Evolutionary conservation across 2,113 vertebrate species (phyloP).

Genomic region (Phoenicopterus ruber): DNA sequence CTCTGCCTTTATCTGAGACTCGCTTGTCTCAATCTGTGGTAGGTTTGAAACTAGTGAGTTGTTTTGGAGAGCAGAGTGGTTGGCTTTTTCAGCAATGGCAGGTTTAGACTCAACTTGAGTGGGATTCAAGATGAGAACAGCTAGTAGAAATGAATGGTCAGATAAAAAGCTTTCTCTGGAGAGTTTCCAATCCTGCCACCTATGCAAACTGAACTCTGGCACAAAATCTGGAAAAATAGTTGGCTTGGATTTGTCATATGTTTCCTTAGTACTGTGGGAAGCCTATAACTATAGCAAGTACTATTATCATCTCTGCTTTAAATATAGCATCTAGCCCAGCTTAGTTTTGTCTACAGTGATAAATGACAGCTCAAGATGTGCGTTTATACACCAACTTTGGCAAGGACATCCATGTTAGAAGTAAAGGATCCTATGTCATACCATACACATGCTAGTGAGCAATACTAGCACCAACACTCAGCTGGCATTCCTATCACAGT

Average conservation of each 20-base stretch:
- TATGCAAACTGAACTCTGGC: slow-evolving; percentile 46
- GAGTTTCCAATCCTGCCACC: slow-evolving; percentile 36
- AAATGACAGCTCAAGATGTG: neutral
- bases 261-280: slow-evolving; percentile 1
- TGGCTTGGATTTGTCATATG: neutral
- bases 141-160: neutral
- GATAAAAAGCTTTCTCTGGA: slow-evolving; percentile 47
- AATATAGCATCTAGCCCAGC: neutral
- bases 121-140: neutral
- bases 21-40: neutral
- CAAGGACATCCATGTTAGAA: neutral
- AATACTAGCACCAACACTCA: neutral
- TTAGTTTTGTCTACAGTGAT: neutral
- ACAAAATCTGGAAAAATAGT: slow-evolving; percentile 8
- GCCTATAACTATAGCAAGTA: neutral
- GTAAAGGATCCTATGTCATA: neutral
- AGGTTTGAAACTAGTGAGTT: neutral
- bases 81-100: neutral
- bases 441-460: neutral
- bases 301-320: neutral
- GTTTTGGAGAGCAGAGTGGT: neutral
- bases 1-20: neutral
- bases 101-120: neutral
- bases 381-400: neutral
- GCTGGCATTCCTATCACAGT: no score